Evolutionary conservation across 1,140 invertebrate species (phyloP).

Genomic region (Drosophila subobscura): DNA sequence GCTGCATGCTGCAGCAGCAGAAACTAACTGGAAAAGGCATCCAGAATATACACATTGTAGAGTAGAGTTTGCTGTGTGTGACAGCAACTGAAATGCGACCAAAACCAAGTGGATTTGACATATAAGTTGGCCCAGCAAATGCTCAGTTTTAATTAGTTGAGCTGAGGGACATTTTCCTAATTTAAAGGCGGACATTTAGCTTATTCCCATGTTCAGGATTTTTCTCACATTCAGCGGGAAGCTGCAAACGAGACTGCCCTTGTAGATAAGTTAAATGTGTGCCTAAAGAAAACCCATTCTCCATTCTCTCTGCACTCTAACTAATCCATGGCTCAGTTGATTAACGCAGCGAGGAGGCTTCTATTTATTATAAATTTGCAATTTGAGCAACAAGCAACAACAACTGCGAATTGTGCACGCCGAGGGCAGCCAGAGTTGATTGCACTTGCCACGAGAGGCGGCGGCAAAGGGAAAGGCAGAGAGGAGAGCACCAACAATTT

Average conservation of each 20-base stretch:
- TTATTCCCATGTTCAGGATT: background rate
- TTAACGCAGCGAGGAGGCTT: slow-evolving; percentile 34
- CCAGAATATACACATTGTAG: slow-evolving; percentile 1
- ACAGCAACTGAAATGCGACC: slow-evolving; percentile 39
- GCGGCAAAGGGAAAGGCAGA: background rate
- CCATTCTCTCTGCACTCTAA: slow-evolving; percentile 36
- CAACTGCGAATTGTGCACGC: slow-evolving; percentile 63
- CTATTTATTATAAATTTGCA: slow-evolving; percentile 73
- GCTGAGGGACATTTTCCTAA: slow-evolving; percentile 10
- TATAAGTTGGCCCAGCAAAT: slow-evolving; percentile 63
- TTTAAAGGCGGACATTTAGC: slow-evolving; percentile 4
- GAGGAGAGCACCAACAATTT: slow-evolving; percentile 44
- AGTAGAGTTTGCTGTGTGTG: slow-evolving; percentile 3
- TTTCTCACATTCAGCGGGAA: background rate
- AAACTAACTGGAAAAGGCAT: slow-evolving; percentile 56
- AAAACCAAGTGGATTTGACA: slow-evolving; percentile 59
- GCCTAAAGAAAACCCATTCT: slow-evolving; percentile 39
- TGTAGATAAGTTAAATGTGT: slow-evolving; percentile 54
- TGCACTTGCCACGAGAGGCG: slow-evolving; percentile 41
- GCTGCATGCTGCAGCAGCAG: slow-evolving; percentile 35
- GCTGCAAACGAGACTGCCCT: background rate
- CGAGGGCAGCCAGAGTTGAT: slow-evolving; percentile 67
- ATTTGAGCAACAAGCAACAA: slow-evolving; percentile 51
- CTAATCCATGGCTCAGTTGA: slow-evolving; percentile 35
- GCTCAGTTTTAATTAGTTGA: slow-evolving; percentile 38